Evolutionary conservation across 2,113 vertebrate genomes (phyloP).

Genomic region (Onychorhynchus coronatus): DNA sequence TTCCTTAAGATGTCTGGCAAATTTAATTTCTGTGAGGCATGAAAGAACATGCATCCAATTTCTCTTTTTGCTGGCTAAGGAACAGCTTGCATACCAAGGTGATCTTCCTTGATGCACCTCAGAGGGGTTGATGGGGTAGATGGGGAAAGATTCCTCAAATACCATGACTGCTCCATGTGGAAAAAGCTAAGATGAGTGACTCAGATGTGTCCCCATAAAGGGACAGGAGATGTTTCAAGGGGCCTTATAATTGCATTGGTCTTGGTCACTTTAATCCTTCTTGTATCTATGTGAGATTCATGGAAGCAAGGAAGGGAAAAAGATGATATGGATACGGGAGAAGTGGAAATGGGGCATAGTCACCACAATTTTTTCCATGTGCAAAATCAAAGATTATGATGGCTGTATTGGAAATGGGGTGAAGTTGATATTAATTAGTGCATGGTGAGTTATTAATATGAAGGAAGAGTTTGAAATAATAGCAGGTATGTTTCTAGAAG

Average conservation of each 20-base stretch:
- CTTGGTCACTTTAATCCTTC: background rate
- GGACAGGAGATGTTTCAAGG: background rate
- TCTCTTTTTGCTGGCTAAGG: background rate
- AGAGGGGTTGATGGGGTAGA: background rate
- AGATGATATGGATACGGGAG: background rate
- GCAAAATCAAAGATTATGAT: background rate
- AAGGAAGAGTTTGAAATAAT: background rate
- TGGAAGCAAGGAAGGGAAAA: background rate
- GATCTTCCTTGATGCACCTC: background rate
- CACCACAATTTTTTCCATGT: background rate
- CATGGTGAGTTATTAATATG: background rate
- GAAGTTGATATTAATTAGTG: background rate
- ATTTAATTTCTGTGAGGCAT: background rate
- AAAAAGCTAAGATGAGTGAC: background rate
- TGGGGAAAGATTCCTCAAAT: background rate
- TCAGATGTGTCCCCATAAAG: background rate
- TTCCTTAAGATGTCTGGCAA: constrained; percentile 55
- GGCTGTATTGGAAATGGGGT: background rate
- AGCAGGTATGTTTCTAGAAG: background rate
- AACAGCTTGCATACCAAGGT: background rate
- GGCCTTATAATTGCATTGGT: background rate
- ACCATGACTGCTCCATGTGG: background rate
- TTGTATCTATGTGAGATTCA: background rate
- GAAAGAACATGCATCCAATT: background rate
- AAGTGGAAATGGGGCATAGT: background rate